A percentile compares a stretch with the other conserved stretches of the same genome.
These are phyloP conservation scores for Ophion obscuratus DNA, from an alignment of 2,888 invertebrate species.

Conservation along the genomic window DNA sequence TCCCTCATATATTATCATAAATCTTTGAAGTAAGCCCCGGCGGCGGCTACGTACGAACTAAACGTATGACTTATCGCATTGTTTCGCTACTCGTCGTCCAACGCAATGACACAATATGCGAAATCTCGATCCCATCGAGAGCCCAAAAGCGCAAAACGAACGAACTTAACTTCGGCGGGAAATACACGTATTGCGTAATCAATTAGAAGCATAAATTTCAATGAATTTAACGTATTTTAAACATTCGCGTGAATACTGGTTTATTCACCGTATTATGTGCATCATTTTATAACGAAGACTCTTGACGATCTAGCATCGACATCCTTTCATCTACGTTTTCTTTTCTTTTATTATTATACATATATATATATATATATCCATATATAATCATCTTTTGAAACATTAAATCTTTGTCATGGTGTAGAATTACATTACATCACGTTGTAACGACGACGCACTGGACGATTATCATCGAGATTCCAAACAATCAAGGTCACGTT, in stretches of 20 bases:
- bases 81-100: conserved; percentile 35
- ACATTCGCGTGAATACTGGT: conserved; percentile 29
- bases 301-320: conserved; percentile 49
- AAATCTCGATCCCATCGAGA: conserved; percentile 19
- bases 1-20: conserved; percentile 54
- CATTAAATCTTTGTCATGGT: conserved; percentile 65
- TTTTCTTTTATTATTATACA: conserved; percentile 26
- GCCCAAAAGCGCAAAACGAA: neutral
- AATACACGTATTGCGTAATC: conserved; percentile 32
- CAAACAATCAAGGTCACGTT: conserved; percentile 19
- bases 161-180: conserved; percentile 32
- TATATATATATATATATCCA: conserved; percentile 53
- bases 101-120: conserved; percentile 37
- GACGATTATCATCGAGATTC: conserved; percentile 50
- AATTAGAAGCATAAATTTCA: conserved; percentile 48
- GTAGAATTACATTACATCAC: conserved; percentile 41
- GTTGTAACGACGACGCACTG: conserved; percentile 32
- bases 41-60: conserved; percentile 49
- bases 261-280: conserved; percentile 33
- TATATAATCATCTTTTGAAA: conserved; percentile 60
- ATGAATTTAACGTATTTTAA: conserved; percentile 26
- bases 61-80: conserved; percentile 65
- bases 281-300: conserved; percentile 49
- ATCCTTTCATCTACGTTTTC: conserved; percentile 31
- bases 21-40: conserved; percentile 61